phyloP scores from a whole-genome alignment of 2,797 vertebrate genomes.

The Chelon labrosus region DNA sequence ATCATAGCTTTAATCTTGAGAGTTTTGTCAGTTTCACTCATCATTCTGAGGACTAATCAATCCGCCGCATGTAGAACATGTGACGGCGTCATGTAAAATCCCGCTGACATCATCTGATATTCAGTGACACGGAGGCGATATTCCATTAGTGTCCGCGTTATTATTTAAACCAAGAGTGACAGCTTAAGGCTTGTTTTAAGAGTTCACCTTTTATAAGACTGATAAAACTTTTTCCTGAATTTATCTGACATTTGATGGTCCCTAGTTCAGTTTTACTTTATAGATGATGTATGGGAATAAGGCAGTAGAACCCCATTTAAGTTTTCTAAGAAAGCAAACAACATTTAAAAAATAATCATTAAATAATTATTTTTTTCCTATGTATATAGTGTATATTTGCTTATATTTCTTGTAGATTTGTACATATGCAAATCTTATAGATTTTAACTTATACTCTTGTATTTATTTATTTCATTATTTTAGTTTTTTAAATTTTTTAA shows the following conservation, averaged over 20 bases:
- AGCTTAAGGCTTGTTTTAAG: neutral
- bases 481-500: no score
- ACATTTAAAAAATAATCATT: no score
- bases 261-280: neutral
- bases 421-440: no score
- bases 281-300: no score
- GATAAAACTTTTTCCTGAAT: neutral
- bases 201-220: neutral
- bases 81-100: constrained; percentile 63
- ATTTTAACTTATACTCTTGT: no score
- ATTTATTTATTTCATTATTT: no score
- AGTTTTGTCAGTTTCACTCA: constrained; percentile 71
- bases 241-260: neutral
- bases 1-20: constrained; percentile 64
- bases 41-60: constrained; percentile 70
- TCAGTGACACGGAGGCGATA: neutral
- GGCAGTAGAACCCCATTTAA: no score
- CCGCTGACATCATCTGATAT: constrained; percentile 31
- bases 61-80: constrained; percentile 52
- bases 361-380: no score
- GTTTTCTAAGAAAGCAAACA: no score
- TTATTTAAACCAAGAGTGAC: no score
- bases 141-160: neutral
- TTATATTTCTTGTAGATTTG: no score
- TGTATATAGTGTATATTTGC: no score